Evolutionary conservation across 2,113 vertebrate species (phyloP).

Genomic region (Ginglymostoma cirratum): DNA sequence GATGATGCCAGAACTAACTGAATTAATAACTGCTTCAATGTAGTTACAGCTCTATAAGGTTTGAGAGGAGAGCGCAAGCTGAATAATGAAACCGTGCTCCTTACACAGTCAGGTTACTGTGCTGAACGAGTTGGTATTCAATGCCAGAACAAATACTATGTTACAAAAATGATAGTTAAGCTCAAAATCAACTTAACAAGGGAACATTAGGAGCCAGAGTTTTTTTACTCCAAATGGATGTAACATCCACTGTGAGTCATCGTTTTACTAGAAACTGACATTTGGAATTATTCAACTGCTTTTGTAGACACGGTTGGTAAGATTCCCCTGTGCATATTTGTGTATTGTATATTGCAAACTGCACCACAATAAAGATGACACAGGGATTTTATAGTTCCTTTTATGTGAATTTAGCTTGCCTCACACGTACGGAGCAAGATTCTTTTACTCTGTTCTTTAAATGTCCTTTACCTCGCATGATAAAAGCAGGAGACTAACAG

Average conservation of each 20-base stretch:
- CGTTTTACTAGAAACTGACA: neutral
- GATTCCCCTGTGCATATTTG: neutral
- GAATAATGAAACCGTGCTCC: constrained; percentile 16
- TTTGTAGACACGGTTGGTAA: neutral
- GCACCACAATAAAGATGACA: neutral
- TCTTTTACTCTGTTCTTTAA: neutral
- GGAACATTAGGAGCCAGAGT: neutral
- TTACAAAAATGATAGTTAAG: constrained; percentile 1
- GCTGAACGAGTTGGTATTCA: neutral
- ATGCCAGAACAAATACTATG: constrained; percentile 16
- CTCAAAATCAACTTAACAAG: constrained; percentile 31
- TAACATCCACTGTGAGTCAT: neutral
- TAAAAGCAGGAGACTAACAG: neutral
- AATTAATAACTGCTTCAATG: constrained; percentile 31
- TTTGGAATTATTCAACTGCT: neutral
- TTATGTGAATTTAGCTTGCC: neutral
- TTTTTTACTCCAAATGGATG: neutral
- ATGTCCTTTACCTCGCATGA: neutral
- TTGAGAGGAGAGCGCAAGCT: neutral
- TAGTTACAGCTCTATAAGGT: neutral
- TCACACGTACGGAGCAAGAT: neutral
- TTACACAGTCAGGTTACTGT: neutral
- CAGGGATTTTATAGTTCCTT: neutral
- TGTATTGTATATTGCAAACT: neutral
- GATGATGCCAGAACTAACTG: constrained; percentile 29